Conservation (phyloP, 2,113 vertebrate genomes). For the Oxyruncus cristatus region DNA sequence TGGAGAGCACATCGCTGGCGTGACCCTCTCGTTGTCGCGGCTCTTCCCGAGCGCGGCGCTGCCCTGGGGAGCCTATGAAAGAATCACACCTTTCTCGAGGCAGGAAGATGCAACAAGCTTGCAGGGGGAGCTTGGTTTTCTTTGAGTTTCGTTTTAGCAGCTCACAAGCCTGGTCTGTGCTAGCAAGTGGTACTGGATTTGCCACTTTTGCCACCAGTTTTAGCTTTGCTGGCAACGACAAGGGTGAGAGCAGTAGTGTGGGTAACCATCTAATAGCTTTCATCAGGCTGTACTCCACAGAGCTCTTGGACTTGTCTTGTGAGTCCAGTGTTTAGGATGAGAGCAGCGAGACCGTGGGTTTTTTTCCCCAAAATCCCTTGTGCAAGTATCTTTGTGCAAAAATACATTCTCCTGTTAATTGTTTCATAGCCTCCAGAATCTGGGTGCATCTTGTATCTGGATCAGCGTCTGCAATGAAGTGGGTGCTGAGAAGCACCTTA, state of each 20-base stretch:
- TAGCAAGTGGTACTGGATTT: not conserved
- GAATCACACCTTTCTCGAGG: not conserved
- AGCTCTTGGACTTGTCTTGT: not conserved
- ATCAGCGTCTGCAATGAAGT: not conserved
- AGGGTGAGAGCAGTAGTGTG: not conserved
- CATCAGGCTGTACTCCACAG: not conserved
- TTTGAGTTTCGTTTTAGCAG: slow-evolving; percentile 37
- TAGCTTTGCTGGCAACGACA: not conserved
- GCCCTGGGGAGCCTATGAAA: not conserved
- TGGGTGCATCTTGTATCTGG: not conserved
- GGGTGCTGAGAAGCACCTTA: not conserved
- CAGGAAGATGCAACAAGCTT: not conserved
- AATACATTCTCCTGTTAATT: not conserved
- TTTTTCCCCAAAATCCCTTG: not conserved
- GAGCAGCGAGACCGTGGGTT: not conserved
- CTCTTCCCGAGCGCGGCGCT: fast-evolving
- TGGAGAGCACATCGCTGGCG: not conserved
- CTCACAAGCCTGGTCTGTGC: not conserved
- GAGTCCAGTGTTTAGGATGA: not conserved
- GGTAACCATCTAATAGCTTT: not conserved
- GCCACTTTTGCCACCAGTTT: not conserved
- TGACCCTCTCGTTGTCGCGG: not conserved
- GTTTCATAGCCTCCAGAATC: not conserved
- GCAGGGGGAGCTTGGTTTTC: not conserved
- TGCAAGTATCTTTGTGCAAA: not conserved